phyloP scores from a whole-genome alignment of 64 coral and sea anemone species.

The Anthopleura sola region DNA sequence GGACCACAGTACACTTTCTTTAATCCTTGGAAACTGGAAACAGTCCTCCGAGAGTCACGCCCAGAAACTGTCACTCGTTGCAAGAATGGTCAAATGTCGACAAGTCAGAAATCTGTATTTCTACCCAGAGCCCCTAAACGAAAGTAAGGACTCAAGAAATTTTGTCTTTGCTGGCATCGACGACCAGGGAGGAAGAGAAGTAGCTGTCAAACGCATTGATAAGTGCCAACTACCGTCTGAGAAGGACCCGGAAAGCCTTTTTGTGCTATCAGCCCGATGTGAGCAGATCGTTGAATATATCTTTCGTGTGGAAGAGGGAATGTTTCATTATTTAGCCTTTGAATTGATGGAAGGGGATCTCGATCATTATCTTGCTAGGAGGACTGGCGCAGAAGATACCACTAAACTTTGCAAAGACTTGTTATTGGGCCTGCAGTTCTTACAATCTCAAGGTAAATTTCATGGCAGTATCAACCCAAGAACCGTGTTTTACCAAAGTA shows the following conservation, averaged over 20 bases:
- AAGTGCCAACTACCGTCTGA: too few species aligned
- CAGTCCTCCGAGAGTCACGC: not conserved
- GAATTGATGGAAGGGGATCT: not conserved
- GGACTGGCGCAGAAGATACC: not conserved
- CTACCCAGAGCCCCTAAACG: not conserved
- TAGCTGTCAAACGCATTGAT: slow-evolving; percentile 3
- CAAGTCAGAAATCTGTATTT: not conserved
- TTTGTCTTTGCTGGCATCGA: slow-evolving; percentile 27
- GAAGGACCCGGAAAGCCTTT: not conserved
- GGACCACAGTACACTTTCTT: not conserved
- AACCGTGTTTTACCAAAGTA: not conserved
- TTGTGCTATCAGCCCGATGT: not conserved
- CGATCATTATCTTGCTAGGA: not conserved
- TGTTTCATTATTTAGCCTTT: not conserved
- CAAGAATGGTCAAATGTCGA: not conserved
- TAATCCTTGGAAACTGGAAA: not conserved
- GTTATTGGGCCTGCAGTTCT: not conserved
- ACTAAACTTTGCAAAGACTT: not conserved
- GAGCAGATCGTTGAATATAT: not conserved
- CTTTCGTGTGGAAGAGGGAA: not conserved
- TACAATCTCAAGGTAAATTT: not conserved
- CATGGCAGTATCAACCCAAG: not conserved
- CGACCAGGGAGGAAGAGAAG: slow-evolving; percentile 9
- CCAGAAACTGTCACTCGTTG: not conserved
- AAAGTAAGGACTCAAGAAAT: not conserved